Percentiles rank a stretch among this genome's conserved stretches.
These are phyloP conservation scores for Drosophila lacicola DNA, from an alignment of 2,888 invertebrate genomes.

Conservation along the genomic window DNA sequence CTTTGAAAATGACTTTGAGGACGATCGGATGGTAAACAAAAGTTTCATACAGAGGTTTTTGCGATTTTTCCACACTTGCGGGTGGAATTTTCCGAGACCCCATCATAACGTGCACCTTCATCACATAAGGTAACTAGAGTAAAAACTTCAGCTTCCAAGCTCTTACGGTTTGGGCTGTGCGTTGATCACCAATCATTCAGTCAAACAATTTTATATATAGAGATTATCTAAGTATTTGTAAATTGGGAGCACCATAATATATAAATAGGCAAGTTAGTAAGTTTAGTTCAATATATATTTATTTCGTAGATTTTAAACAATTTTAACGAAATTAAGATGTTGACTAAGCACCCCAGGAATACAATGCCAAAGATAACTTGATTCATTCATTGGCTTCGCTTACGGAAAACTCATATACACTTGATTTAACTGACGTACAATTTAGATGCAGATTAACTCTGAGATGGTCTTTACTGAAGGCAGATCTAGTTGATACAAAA, in stretches of 20 bases:
- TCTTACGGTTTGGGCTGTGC: too few species aligned
- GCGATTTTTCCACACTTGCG: too few species aligned
- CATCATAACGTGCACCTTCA: too few species aligned
- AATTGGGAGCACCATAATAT: not conserved
- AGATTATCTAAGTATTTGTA: not conserved
- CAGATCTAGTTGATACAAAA: conserved; percentile 30
- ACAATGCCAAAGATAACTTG: conserved; percentile 17
- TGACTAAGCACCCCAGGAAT: conserved; percentile 24
- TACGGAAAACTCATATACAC: conserved; percentile 35
- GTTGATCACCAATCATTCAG: too few species aligned
- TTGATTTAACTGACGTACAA: conserved; percentile 18
- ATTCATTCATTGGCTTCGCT: conserved; percentile 18
- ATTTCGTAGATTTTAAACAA: conserved; percentile 38
- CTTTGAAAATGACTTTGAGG: too few species aligned
- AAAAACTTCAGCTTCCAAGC: too few species aligned
- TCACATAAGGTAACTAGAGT: too few species aligned
- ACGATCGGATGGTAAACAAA: too few species aligned
- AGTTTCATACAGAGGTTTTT: too few species aligned
- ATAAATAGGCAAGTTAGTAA: not conserved
- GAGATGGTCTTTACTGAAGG: conserved; percentile 27
- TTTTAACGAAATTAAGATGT: conserved; percentile 27
- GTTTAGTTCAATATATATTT: conserved; percentile 46
- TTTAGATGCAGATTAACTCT: conserved; percentile 25
- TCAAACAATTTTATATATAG: too few species aligned
- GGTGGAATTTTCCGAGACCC: too few species aligned